These are phyloP conservation scores for Julus scandinavius DNA, from an alignment of 2,888 invertebrate genomes.

Conservation along the genomic window DNA sequence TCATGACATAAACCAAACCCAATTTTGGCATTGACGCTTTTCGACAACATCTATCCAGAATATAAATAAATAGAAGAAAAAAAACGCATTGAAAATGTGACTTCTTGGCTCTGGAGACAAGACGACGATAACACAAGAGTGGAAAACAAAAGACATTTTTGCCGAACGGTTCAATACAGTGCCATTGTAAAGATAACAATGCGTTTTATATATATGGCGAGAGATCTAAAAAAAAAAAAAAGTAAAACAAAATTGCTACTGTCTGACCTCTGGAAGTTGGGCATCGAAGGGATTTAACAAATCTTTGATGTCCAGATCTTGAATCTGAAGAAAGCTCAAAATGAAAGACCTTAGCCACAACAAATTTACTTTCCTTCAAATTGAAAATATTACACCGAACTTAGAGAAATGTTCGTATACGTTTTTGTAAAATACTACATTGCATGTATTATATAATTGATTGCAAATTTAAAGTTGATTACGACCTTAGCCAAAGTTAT, in stretches of 20 bases:
- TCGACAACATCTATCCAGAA: not conserved
- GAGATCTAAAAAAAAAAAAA: not conserved
- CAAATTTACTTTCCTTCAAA: too few relatives aligned
- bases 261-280: not conserved
- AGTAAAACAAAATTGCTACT: not conserved
- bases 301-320: not conserved
- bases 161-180: not conserved
- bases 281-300: not conserved
- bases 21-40: not conserved
- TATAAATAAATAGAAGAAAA: not conserved
- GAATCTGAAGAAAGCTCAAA: too few relatives aligned
- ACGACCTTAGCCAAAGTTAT: too few relatives aligned
- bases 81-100: not conserved
- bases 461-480: too few relatives aligned
- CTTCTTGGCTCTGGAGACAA: not conserved
- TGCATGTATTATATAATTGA: too few relatives aligned
- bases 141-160: not conserved
- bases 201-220: not conserved
- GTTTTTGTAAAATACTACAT: too few relatives aligned
- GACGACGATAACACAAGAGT: not conserved
- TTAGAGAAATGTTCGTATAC: too few relatives aligned
- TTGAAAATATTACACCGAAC: too few relatives aligned
- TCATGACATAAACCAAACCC: not conserved
- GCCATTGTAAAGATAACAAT: not conserved
- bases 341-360: too few relatives aligned